These are phyloP conservation scores for Cariama cristata DNA, from an alignment of 2,113 vertebrate genomes.

Conservation along the genomic window DNA sequence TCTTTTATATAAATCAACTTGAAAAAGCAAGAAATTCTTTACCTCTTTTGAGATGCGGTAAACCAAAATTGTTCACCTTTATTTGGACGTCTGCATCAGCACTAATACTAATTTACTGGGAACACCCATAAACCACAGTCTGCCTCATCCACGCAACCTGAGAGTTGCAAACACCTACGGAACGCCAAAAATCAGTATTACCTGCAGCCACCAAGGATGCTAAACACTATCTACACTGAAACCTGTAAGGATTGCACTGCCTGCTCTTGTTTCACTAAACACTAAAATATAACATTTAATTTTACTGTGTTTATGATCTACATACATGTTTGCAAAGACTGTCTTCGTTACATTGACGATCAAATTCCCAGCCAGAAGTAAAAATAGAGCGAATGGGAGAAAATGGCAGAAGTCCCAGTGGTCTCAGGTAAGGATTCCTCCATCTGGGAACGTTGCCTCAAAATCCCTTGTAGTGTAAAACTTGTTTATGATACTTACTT, in stretches of 20 bases:
- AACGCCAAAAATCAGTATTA: background rate
- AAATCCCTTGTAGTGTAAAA: background rate
- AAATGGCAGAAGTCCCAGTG: background rate
- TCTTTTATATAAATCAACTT: background rate
- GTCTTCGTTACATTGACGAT: background rate
- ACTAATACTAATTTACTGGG: background rate
- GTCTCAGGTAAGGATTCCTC: background rate
- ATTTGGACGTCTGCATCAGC: background rate
- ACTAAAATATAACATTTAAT: background rate
- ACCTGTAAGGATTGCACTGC: fast-evolving
- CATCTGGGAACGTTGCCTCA: background rate
- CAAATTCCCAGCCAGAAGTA: background rate
- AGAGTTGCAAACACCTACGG: background rate
- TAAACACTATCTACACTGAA: background rate
- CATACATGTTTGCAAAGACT: background rate
- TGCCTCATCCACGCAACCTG: background rate
- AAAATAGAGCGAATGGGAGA: background rate
- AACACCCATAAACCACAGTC: background rate
- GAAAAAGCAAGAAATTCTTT: background rate
- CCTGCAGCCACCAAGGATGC: background rate
- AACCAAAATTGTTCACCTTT: background rate
- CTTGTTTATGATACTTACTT: background rate
- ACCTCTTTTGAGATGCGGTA: background rate
- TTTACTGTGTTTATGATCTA: background rate
- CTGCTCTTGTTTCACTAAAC: background rate